Base-by-base conservation (phyloP, 2,888 invertebrate species). In the Drosophila formosana region DNA sequence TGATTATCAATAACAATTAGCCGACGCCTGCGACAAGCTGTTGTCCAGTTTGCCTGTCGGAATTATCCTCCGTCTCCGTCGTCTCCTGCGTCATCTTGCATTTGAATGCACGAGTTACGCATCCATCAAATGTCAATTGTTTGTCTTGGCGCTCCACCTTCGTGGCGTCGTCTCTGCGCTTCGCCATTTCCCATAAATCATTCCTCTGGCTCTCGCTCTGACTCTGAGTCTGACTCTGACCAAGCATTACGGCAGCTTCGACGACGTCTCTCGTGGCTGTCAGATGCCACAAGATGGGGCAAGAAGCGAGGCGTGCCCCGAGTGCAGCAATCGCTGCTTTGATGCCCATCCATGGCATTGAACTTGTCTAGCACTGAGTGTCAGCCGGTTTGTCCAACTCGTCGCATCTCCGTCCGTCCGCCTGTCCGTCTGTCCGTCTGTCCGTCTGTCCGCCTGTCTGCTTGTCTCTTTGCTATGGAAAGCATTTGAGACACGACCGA, bases 1-100 rank as follows among this genome's bases (percentile, higher is more conserved):
- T 18, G 80, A 79, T 89, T 89, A 89, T 89, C 89, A 87, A 89
- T 89, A 89, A 85, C 89, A 89, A 89, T 89, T 89, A 89, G 89
- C 78, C 74, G 72, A 80, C 75, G 79, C 83, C 39, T 41, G 75
- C 61, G 65, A 79, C 71, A 68, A 68, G 51, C 69, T 64, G 25
- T 50, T 30, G 66, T 76, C 77, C 71, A 69, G 57, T 63, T 43
- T 3, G 61, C 57, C 74, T 86, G 86, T 86, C 86, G 86, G 79
- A 84, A 78, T 70, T 73, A 74, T 71, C n/a, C 37, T 37, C 30
- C 45, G 8, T 26, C 47, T 47, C 25, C 53, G 28, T 46, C 18
- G 6, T 13, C 23, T 23, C 11, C 23, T 9, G 39, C 32, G 4
- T 37, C 37, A 37, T 11, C 47, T 25, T 46, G 11, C 80, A 88